Evolutionary conservation across 1,140 invertebrate genomes (phyloP).

Genomic region (Zaprionus davidi): DNA sequence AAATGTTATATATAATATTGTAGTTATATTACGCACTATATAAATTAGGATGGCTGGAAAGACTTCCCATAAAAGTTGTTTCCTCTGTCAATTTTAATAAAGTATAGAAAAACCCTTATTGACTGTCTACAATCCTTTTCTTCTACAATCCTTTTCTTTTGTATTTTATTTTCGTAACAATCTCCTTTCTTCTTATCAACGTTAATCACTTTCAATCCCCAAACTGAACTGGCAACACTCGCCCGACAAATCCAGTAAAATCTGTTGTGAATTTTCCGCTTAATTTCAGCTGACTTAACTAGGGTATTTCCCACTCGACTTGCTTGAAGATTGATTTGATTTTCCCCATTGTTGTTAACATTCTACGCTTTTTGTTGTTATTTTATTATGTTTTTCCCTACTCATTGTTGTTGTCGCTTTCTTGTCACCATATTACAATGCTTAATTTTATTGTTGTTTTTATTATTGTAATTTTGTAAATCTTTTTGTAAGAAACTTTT

Average conservation of each 20-base stretch:
- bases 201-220: slow-evolving; percentile 1
- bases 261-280: slow-evolving; percentile 5
- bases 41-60: too few relatives aligned
- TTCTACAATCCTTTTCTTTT: not conserved
- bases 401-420: slow-evolving; percentile 18
- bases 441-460: slow-evolving; percentile 81
- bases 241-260: not conserved
- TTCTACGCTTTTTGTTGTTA: not conserved
- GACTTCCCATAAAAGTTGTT: not conserved
- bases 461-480: slow-evolving; percentile 80
- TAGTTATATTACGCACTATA: not conserved
- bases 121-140: not conserved
- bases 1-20: not conserved
- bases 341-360: slow-evolving; percentile 21
- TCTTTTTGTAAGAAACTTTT: slow-evolving; percentile 76
- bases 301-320: slow-evolving; percentile 25
- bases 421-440: slow-evolving; percentile 76
- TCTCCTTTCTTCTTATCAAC: not conserved
- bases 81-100: too few relatives aligned
- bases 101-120: not conserved
- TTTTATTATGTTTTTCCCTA: slow-evolving; percentile 6
- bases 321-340: slow-evolving; percentile 30
- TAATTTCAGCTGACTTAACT: slow-evolving; percentile 4
- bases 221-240: not conserved
- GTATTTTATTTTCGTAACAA: not conserved